These are phyloP conservation scores for Leptinotarsa lineolata DNA, from an alignment of 1,140 invertebrate species.

Conservation along the genomic window DNA sequence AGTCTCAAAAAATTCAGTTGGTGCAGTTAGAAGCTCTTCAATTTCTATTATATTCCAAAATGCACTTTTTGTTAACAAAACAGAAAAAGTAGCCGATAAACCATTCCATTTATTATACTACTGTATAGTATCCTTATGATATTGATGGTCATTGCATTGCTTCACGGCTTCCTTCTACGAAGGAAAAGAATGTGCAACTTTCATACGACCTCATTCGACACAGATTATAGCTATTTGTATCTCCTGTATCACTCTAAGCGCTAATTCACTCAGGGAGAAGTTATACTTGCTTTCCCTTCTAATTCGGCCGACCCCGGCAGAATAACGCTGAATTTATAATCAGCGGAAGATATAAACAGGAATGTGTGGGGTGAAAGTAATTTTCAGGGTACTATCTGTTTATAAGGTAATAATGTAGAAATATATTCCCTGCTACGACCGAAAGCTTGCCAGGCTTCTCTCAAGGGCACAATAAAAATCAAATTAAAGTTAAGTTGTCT, in stretches of 20 bases:
- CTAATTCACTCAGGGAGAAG: slow-evolving; percentile 8
- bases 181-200: too few species aligned
- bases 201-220: not conserved
- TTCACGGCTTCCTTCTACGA: too few species aligned
- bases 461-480: slow-evolving; percentile 36
- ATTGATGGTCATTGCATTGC: too few species aligned
- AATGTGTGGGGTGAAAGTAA: slow-evolving; percentile 32
- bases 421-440: slow-evolving; percentile 34
- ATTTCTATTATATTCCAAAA: too few species aligned
- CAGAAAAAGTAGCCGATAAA: too few species aligned
- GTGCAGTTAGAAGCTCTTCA: too few species aligned
- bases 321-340: slow-evolving; percentile 34
- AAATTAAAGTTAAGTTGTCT: slow-evolving; percentile 37
- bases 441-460: slow-evolving; percentile 32
- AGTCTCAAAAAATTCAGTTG: too few species aligned
- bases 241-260: slow-evolving; percentile 8
- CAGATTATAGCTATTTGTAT: slow-evolving; percentile 22
- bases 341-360: slow-evolving; percentile 24
- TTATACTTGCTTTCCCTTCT: slow-evolving; percentile 14
- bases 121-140: too few species aligned
- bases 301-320: slow-evolving; percentile 1
- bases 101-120: too few species aligned
- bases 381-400: slow-evolving; percentile 34
- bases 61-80: too few species aligned
- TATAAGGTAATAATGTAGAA: slow-evolving; percentile 38